Conservation (phyloP, 2,113 vertebrate species). For the Lophochroa leadbeateri region DNA sequence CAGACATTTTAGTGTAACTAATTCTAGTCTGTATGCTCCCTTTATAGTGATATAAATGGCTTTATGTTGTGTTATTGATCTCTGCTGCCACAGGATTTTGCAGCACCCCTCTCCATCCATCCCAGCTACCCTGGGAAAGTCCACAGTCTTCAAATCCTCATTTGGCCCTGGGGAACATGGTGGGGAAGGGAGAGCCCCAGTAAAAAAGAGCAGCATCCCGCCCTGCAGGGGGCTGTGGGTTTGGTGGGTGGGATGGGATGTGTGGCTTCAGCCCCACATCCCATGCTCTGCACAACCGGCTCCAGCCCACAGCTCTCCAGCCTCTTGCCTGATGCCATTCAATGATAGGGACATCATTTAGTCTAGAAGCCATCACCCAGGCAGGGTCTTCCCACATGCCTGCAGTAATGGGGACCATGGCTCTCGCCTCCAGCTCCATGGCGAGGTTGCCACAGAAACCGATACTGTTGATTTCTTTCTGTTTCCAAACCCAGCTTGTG, state of each 20-base stretch:
- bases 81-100: neutral
- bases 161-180: neutral
- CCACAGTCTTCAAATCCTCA: neutral
- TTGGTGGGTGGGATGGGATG: neutral
- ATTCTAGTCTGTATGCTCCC: conserved; percentile 12
- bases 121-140: fast-evolving
- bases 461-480: neutral
- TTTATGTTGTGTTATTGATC: neutral
- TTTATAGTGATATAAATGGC: conserved; percentile 31
- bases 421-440: fast-evolving
- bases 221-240: neutral
- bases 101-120: neutral
- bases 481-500: neutral
- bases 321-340: fast-evolving
- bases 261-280: fast-evolving
- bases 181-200: neutral
- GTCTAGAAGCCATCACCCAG: neutral
- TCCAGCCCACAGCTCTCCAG: neutral
- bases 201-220: neutral
- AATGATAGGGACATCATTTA: neutral
- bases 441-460: conserved; percentile 17
- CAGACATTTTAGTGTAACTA: conserved; percentile 40
- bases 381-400: neutral
- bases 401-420: neutral
- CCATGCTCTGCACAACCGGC: neutral